Conservation (phyloP, 1,140 invertebrate species). For the Philotrypesis tridentata region DNA sequence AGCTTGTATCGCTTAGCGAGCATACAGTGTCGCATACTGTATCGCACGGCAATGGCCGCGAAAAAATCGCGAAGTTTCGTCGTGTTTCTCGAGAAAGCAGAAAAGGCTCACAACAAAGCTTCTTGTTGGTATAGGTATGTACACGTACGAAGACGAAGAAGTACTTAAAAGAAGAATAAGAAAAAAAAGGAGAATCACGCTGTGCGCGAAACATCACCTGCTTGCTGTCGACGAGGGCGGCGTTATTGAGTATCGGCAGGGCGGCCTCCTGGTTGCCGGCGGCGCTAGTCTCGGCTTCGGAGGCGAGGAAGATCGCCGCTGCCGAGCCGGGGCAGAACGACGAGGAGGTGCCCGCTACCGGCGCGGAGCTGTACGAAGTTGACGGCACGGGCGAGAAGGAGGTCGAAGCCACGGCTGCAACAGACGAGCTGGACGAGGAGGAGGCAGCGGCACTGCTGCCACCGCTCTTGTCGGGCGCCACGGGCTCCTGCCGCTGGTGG, state of each 20-base stretch:
- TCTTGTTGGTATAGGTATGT: no score
- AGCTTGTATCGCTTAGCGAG: no score
- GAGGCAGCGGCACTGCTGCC: no score
- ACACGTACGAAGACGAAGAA: no score
- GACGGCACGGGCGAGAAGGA: background rate
- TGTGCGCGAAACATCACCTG: slow-evolving; percentile 31
- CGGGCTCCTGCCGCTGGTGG: slow-evolving; percentile 43
- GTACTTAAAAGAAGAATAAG: background rate
- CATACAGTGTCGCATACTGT: no score
- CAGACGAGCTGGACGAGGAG: slow-evolving; percentile 10
- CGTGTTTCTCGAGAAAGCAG: no score
- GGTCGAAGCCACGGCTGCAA: background rate
- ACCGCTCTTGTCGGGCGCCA: slow-evolving; percentile 22
- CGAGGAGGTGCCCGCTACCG: background rate
- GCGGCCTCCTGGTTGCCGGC: slow-evolving; percentile 27
- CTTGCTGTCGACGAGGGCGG: slow-evolving; percentile 44
- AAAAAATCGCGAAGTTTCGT: no score
- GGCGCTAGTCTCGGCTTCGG: background rate
- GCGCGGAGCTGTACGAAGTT: slow-evolving; percentile 2
- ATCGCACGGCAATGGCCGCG: no score
- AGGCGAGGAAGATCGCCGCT: slow-evolving; percentile 8
- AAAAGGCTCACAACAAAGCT: no score
- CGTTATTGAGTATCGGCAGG: slow-evolving; percentile 42
- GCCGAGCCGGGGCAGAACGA: background rate
- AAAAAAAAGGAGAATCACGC: background rate